Evolutionary conservation across 2,113 vertebrate genomes (phyloP), one percentile per base, ranked within the genome.

Genomic region (Pseudorasbora parva): DNA sequence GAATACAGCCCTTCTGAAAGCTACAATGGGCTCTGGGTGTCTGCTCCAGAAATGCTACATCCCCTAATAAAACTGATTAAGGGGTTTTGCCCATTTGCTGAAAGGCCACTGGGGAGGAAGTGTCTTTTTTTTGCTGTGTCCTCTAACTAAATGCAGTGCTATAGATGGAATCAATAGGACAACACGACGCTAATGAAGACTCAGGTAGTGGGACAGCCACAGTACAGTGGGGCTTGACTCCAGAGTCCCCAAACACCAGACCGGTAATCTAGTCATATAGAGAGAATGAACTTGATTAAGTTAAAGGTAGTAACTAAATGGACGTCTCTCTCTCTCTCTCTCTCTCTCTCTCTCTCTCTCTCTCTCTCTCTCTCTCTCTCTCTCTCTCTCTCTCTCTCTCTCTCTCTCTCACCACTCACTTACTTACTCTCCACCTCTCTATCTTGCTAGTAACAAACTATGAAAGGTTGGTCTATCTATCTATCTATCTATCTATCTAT

Each of bases 131-230:
- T 81, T 69, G 79, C 79, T 71, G 64, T 81, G 79, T 81, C 79
- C 64, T 81, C 79, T 81, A 81, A 81, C 64, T 81, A 56, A 81
- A 81, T 81, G 79, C 78, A 80, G 66, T 66, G 78, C 41, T 33
- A 66, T 66, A 64, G 60, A 80, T 47, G 45, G 11, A 81, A 81
- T 81, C 79, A 12, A 81, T 81, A 81, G 79, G 79, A 81, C 79
- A 69, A 71, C 79, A 56, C 79, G 54, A 54, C 30, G n/a, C 47
- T 81, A 81, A 69, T 81, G 47, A 81, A 81, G 64, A 81, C 45
- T 81, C 47, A n/a, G 75, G 51, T 30, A 43, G 49, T 57, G 73
- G 47, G 60, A 78, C 56, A 80, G 43, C 37, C 43, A 66, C n/a
- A 66, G 60, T 49, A 80, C 60, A 51, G 78, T 66, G 78, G 78